Conservation (phyloP, 2,888 invertebrate species). For the Drosophila siamana region DNA sequence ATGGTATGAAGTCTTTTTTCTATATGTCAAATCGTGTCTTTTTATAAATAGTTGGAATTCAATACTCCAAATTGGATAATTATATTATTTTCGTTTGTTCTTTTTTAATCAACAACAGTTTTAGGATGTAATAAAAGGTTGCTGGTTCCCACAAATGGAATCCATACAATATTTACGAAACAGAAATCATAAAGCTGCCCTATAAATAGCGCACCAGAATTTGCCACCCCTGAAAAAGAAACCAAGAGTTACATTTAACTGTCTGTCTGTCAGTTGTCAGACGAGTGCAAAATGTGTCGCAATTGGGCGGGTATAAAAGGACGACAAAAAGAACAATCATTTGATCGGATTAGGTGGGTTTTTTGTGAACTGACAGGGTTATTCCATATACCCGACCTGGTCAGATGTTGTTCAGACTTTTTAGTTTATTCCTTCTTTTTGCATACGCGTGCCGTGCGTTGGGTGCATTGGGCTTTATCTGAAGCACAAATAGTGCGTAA, state of each 20-base stretch:
- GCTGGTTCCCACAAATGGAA: background rate
- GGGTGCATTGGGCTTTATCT: conserved; percentile 58
- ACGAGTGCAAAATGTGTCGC: conserved; percentile 37
- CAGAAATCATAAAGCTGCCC: background rate
- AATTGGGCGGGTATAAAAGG: conserved; percentile 22
- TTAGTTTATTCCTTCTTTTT: conserved; percentile 31
- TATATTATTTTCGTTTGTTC: background rate
- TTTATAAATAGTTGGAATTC: too few relatives aligned
- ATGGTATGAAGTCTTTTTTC: too few relatives aligned
- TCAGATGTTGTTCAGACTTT: conserved; percentile 32
- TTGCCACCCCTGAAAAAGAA: conserved; percentile 21
- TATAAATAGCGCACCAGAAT: background rate
- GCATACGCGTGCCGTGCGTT: conserved; percentile 64
- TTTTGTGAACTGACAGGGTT: conserved; percentile 34
- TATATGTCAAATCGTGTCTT: too few relatives aligned
- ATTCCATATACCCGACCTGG: conserved; percentile 34
- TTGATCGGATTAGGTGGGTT: conserved; percentile 82
- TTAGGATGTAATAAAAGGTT: background rate
- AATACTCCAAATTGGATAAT: background rate
- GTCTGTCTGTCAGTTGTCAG: conserved; percentile 50
- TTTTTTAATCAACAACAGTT: background rate
- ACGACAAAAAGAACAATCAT: conserved; percentile 75
- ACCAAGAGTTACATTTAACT: conserved; percentile 21
- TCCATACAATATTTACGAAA: conserved; percentile 4
- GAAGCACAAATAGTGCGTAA: conserved; percentile 66